Evolutionary conservation across 2,797 vertebrate genomes (phyloP), one percentile per base, ranked within the genome.

Genomic region (Propithecus deckenii): DNA sequence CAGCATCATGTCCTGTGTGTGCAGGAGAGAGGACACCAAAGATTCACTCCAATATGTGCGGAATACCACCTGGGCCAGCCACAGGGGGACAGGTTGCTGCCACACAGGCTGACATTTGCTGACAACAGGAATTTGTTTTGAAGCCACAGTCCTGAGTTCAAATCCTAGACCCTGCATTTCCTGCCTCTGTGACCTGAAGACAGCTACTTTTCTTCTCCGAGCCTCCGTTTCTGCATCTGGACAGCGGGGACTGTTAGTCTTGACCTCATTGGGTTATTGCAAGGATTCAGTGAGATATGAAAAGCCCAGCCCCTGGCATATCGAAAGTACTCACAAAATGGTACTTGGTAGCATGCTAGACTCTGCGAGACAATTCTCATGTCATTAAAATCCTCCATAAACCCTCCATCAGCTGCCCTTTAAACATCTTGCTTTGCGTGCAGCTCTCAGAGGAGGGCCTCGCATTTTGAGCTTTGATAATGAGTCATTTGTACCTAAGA

Each of bases 401-500:
- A 25, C 50, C 11, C 11, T 43, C 38, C 9, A 1, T 5, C 52
- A 14, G 30, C 87, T 22, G 9, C 20, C 35, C 23, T 48, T 32
- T 72, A 41, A 57, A 22, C 18, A n/a, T 63, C 55, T 48, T 43
- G 41, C 20, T 74, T 78, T 43, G 59, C 72, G 18, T 5, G 46
- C 7, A 8, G 50, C 11, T 88, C 17, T 72, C 71, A 52, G 74
- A 61, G 43, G 48, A 71, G 4, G 22, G 5, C 14, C 46, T 30
- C 14, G 25, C n/a, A 41, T 86, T 92, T 46, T n/a, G 46, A 94
- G 69, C n/a, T 91, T 61, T 57, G 35, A 55, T 89, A 86, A 38
- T n/a, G 71, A 84, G 59, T 41, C n/a, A 59, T 75, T 86, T 83
- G 74, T 57, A 43, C 61, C 59, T 18, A 67, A 91, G 11, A 79